phyloP scores from a whole-genome alignment of 2,888 invertebrate species.

The Nephrocerus scutellatus region DNA sequence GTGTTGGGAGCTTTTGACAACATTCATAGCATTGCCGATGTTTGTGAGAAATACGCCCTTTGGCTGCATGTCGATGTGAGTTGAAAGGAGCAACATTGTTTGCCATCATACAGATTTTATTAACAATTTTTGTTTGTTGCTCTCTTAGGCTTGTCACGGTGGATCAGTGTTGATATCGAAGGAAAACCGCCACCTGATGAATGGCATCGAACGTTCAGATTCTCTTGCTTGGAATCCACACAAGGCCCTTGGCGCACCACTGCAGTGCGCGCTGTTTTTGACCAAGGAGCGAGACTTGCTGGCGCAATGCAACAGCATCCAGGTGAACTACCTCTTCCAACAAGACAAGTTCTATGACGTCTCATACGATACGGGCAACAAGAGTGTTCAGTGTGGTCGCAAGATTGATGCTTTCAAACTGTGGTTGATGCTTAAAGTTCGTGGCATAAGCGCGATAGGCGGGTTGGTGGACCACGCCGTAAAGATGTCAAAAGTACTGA shows the following conservation, averaged over 20 bases:
- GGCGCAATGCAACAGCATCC: slow-evolving; percentile 57
- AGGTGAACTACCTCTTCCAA: slow-evolving; percentile 73
- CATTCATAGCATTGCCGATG: slow-evolving; percentile 54
- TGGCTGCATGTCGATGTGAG: slow-evolving; percentile 81
- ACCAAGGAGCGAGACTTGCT: slow-evolving; percentile 51
- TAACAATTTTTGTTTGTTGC: not conserved
- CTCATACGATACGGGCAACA: slow-evolving; percentile 73
- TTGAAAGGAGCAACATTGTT: too few species aligned
- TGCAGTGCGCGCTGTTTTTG: slow-evolving; percentile 69
- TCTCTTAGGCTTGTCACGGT: slow-evolving; percentile 66
- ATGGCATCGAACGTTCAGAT: slow-evolving; percentile 53
- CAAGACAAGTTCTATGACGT: slow-evolving; percentile 79
- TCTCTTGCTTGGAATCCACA: slow-evolving; percentile 83
- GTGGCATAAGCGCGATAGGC: slow-evolving; percentile 58
- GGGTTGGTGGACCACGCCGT: slow-evolving; percentile 60
- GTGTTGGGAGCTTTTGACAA: slow-evolving; percentile 80
- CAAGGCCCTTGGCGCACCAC: slow-evolving; percentile 73
- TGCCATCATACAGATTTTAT: not conserved
- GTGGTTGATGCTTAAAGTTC: slow-evolving; percentile 87
- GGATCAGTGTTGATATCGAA: slow-evolving; percentile 65
- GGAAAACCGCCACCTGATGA: slow-evolving; percentile 55
- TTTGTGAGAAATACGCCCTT: slow-evolving; percentile 60
- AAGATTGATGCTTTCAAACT: slow-evolving; percentile 88
- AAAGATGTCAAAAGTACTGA: slow-evolving; percentile 55
- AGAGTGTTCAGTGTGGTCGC: slow-evolving; percentile 86